Conservation (phyloP, 1,140 invertebrate genomes). For the Daktulosphaira vitifoliae region DNA sequence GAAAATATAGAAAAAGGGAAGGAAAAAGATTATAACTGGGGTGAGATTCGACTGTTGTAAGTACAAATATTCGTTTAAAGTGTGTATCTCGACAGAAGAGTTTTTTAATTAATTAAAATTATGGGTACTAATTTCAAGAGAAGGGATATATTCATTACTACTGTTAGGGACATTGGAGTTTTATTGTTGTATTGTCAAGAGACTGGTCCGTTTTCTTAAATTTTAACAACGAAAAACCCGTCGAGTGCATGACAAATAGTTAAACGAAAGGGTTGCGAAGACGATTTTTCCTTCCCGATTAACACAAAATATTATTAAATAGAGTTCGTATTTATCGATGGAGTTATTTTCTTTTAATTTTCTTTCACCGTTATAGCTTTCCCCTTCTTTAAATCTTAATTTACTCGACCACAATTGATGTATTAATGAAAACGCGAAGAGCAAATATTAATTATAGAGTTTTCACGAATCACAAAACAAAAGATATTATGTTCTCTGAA, state of each 20-base stretch:
- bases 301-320: not conserved
- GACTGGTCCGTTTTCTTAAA: not conserved
- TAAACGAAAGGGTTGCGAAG: slow-evolving; percentile 24
- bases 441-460: too few species aligned
- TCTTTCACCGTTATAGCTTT: not conserved
- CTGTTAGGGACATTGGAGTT: slow-evolving; percentile 17
- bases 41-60: not conserved
- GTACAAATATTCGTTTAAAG: slow-evolving; percentile 28
- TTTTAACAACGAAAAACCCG: slow-evolving; percentile 7
- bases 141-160: slow-evolving; percentile 1
- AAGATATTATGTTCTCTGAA: too few species aligned
- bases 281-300: not conserved
- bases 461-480: too few species aligned
- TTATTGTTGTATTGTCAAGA: slow-evolving; percentile 2
- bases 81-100: slow-evolving; percentile 4
- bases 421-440: slow-evolving; percentile 14
- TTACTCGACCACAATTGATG: slow-evolving; percentile 7
- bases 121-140: slow-evolving; percentile 16
- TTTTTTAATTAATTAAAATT: slow-evolving; percentile 33
- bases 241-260: slow-evolving; percentile 15
- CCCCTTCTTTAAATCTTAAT: slow-evolving; percentile 11
- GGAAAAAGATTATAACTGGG: not conserved
- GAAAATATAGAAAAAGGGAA: too few species aligned
- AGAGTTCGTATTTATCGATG: not conserved
- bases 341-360: slow-evolving; percentile 3